phyloP scores from a whole-genome alignment of 1,140 invertebrate genomes.

The Drosophila sp. region DNA sequence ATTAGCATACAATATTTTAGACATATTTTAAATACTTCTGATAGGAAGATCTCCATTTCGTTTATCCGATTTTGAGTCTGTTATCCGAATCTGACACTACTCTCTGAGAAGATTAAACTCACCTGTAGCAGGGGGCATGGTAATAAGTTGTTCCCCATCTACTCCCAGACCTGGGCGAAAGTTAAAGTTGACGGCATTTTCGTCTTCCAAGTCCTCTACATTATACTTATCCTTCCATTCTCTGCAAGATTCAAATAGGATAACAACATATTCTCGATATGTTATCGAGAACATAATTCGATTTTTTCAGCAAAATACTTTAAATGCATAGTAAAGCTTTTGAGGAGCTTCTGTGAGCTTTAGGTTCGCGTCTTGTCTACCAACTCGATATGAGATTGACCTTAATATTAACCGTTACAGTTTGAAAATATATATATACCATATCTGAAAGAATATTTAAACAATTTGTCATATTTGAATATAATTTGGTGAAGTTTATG shows the following conservation, averaged over 20 bases:
- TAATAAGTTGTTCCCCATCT: slow-evolving; percentile 83
- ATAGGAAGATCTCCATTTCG: too few species aligned
- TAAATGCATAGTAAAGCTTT: background rate
- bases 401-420: background rate
- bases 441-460: too few species aligned
- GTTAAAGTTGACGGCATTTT: slow-evolving; percentile 88
- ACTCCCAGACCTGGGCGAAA: slow-evolving; percentile 76
- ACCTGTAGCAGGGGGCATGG: slow-evolving; percentile 86
- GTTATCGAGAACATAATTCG: too few species aligned
- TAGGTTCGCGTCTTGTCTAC: background rate
- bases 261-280: too few species aligned
- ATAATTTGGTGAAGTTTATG: too few species aligned
- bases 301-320: too few species aligned
- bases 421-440: background rate
- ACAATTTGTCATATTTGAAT: too few species aligned
- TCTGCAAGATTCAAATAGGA: background rate
- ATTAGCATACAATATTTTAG: too few species aligned
- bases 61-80: background rate
- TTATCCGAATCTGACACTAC: background rate
- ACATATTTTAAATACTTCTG: too few species aligned
- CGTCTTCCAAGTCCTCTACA: slow-evolving; percentile 47
- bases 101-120: background rate
- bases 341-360: background rate
- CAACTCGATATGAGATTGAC: background rate
- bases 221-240: slow-evolving; percentile 53